phyloP scores from a whole-genome alignment of 2,888 invertebrate species.

The Epistrophe grossulariae region DNA sequence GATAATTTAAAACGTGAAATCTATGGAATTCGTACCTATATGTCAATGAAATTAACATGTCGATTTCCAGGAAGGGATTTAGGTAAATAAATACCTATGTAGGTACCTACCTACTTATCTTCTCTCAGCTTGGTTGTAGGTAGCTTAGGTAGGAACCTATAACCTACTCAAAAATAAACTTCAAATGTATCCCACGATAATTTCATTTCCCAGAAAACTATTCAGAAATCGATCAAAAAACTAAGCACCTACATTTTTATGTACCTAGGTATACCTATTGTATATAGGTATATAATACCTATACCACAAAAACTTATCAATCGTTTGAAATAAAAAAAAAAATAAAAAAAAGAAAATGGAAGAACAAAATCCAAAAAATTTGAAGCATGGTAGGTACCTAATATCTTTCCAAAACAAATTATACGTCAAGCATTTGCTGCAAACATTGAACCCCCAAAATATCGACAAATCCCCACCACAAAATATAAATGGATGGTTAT shows the following conservation, averaged over 20 bases:
- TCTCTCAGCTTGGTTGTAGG: too few species aligned
- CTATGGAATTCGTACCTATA: too few species aligned
- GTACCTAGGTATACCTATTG: not conserved
- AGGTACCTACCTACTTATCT: too few species aligned
- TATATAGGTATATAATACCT: not conserved
- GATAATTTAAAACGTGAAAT: too few species aligned
- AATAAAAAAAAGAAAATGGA: not conserved
- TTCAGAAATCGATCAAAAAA: conserved; percentile 9
- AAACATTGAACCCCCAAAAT: conserved; percentile 47
- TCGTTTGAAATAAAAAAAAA: conserved; percentile 16
- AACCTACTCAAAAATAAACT: too few species aligned
- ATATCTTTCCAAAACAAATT: conserved; percentile 44
- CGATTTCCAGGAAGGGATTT: not conserved
- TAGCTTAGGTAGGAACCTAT: too few species aligned
- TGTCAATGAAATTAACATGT: not conserved
- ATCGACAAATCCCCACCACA: conserved; percentile 19
- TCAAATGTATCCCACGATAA: not conserved
- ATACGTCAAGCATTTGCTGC: conserved; percentile 54
- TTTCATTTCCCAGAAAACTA: conserved; percentile 10
- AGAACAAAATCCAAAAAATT: not conserved
- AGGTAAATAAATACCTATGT: too few species aligned
- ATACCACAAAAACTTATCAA: conserved; percentile 14
- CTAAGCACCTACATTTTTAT: not conserved
- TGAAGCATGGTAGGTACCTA: conserved; percentile 7
- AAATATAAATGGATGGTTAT: not conserved